Base-by-base conservation (phyloP, 2,797 vertebrate species). In the Enteromius thamalakanensis region DNA sequence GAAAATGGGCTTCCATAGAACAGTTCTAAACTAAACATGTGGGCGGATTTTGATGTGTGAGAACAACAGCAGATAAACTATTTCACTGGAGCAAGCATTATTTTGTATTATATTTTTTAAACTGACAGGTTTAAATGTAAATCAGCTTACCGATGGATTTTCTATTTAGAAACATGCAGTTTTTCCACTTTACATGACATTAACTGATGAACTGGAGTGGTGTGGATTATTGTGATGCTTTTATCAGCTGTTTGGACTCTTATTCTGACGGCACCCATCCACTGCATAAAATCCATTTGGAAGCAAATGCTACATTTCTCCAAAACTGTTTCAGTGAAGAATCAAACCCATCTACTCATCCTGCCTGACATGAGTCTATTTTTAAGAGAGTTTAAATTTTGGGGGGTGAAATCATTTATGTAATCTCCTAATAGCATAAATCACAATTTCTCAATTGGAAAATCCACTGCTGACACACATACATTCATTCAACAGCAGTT, bases 401-500 rank as follows among this genome's bases (percentile, higher is more conserved):
- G 2, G 2, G 21, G 5, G 58, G 49, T 14, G 12, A 3, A 62
- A 15, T 23, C 29, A 62, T 62, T 62, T 23, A 23, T 62, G 23
- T 45, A 62, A 68, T 77, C 58, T 17, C 8, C 37, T 51, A 51
- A 81, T 45, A 45, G 21, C 21, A 40, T 37, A 49, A 76, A 79
- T 76, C 40, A 6, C 3, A 14, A 47, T 32, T 64, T 70, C 37
- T 81, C n/a, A 67, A 49, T 42, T 45, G 32, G 47, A 65, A 65
- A 78, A 67, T 85, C 69, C 55, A 42, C 32, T 76, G 81, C 80
- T 84, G 80, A 91, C 91, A 90, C 85, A 67, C 84, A 88, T 86
- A 84, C 79, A 86, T 89, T 74, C 47, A 79, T 91, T 91, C 90
- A 89, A 91, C 88, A 85, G 89, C 88, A 87, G 86, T 87, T 81